Base-by-base conservation (phyloP, 2,888 invertebrate species). In the Phyto melanocephala region DNA sequence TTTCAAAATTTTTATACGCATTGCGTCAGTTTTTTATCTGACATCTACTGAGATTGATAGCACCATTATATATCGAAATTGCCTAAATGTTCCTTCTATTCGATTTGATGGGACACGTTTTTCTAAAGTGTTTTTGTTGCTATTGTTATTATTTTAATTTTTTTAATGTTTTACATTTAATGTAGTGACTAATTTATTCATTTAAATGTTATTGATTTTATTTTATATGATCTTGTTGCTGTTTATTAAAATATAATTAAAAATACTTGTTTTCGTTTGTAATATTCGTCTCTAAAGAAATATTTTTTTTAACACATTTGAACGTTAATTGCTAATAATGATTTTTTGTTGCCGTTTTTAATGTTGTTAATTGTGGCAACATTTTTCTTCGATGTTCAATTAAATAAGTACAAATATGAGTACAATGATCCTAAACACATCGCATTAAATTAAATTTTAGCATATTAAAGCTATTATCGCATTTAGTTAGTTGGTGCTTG, bases 1-100 rank as follows among this genome's bases (percentile, higher is more conserved):
- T 33, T 74, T 52, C 1, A 15, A 3, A 10, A 15, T 1, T 50
- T 33, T 62, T 56, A 47, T 67, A 17, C 68, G 75, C 75, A 70
- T 70, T 75, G 56, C 70, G 33, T 68, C 52, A 70, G 52, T 62
- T 68, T 70, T 60, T 76, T 58, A 45, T 17, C 47, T 47, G 58
- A 15, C 67, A 54, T 52, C 52, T 54, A 24, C 10, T 54, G 35
- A 13, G 35, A 42, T 13, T 68, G 52, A 60, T 47, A 52, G 37
- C 37, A 28, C 37, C 17, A 52, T 70, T 22, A n/a, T n/a, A 28
- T 28, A 5, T 28, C 28, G 6, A 28, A 28, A 33, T 22, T 10
- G 56, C 45, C 11, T 45, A 33, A 56, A 56, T 33, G 28, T 42
- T 8, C 40, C 28, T 22, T 28, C 6, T n/a, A 15, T 50, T 52